Evolutionary conservation across 2,113 vertebrate species (phyloP), one percentile per base, ranked within the genome.

Genomic region (Gasterosteus aculeatus): DNA sequence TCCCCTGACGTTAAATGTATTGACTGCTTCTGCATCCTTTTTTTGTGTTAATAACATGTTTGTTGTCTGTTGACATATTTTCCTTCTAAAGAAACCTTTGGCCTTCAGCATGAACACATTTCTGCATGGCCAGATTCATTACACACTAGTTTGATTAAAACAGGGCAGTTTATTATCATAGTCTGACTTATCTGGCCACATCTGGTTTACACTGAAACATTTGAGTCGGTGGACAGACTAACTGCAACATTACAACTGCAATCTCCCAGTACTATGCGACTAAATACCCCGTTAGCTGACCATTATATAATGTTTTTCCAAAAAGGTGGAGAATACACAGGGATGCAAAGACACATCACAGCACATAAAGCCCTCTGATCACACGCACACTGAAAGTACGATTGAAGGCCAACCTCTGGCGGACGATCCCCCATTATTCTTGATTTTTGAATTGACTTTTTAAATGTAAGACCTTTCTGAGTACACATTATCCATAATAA

Each of bases 101-200:
- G 26, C 19, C 60, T 5, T 58, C 59, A 57, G 15, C 12, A 47
- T 53, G 51, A 71, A 70, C 49, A 39, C n/a, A 74, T 69, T 31
- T 62, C 63, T 56, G 18, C 19, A 26, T 22, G 47, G 3, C n/a
- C 57, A 69, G 12, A 69, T 68, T 68, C 26, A 79, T 60, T 35
- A 54, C 14, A 46, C 29, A 11, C 54, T 68, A 46, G 61, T 62
- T 47, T 29, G 69, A 29, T 47, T 54, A 19, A 7, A 69, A 62
- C 49, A 47, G 41, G 44, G 16, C 1, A 14, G 53, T 72, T 72
- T 42, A 59, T 47, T 47, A 8, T 51, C 31, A 64, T 64, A 11
- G 41, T 72, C 29, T 73, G 61, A 9, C 54, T 35, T 41, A n/a
- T 38, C 19, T 60, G 18, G 10, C 15, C 1, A 0, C 7, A 41